phyloP scores from a whole-genome alignment of 2,888 invertebrate species.

The Ophion slaviceki region DNA sequence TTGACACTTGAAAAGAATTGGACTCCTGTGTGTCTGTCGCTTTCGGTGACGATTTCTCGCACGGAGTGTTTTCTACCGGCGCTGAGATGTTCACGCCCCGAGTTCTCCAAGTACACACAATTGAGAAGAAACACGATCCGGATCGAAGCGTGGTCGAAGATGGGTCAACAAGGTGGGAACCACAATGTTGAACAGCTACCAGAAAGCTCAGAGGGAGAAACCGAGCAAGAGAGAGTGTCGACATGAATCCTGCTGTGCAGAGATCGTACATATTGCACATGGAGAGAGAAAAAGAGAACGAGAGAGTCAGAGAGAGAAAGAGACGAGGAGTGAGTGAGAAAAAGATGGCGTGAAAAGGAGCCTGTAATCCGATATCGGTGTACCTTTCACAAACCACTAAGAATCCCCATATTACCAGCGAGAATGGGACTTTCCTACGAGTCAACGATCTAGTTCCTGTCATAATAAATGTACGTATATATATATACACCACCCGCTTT shows the following conservation, averaged over 20 bases:
- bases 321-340: background rate
- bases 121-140: slow-evolving; percentile 64
- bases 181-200: slow-evolving; percentile 44
- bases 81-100: slow-evolving; percentile 43
- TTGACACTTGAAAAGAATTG: background rate
- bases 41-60: background rate
- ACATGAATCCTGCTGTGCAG: slow-evolving; percentile 46
- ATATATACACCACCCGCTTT: slow-evolving; percentile 15
- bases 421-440: slow-evolving; percentile 36
- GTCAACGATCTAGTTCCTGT: slow-evolving; percentile 64
- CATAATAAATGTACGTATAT: slow-evolving; percentile 44
- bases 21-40: background rate
- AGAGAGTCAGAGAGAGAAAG: slow-evolving; percentile 19
- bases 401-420: slow-evolving; percentile 43
- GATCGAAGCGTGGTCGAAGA: slow-evolving; percentile 55
- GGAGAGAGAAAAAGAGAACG: slow-evolving; percentile 8
- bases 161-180: slow-evolving; percentile 69
- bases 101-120: slow-evolving; percentile 46
- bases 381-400: slow-evolving; percentile 53
- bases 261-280: slow-evolving; percentile 32
- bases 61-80: background rate
- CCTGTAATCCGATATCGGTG: slow-evolving; percentile 63
- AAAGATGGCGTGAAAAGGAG: slow-evolving; percentile 60
- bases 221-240: slow-evolving; percentile 38
- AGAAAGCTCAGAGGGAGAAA: slow-evolving; percentile 43